Percentiles rank a stretch among this genome's conserved stretches.
These are phyloP conservation scores for Ophioderma brevispina DNA, from an alignment of 35 echinoderm and acorn worm genomes.

Conservation along the genomic window DNA sequence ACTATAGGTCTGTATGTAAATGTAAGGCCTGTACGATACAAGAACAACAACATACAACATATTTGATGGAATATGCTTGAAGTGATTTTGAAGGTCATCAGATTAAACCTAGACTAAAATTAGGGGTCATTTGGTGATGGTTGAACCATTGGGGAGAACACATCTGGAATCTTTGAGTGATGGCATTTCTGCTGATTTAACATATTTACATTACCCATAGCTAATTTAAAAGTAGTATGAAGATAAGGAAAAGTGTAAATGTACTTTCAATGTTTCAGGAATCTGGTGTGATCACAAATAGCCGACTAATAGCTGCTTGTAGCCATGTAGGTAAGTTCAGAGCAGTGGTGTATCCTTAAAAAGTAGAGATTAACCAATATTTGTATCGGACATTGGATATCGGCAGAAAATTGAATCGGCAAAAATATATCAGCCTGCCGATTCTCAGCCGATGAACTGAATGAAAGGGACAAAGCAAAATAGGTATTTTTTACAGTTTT, in stretches of 20 bases:
- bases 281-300: conserved; percentile 86
- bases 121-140: no score
- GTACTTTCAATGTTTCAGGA: conserved; percentile 76
- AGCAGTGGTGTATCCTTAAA: not conserved
- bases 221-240: no score
- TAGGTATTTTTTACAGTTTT: not conserved
- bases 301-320: conserved; percentile 79
- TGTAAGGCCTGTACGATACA: no score
- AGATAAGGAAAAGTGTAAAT: no score
- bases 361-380: not conserved
- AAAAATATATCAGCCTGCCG: not conserved
- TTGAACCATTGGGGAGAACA: no score
- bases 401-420: not conserved
- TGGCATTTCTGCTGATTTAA: not conserved
- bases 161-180: not conserved
- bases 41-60: no score
- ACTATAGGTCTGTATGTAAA: no score
- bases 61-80: no score
- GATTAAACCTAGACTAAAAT: no score
- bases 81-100: no score
- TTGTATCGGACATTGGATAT: not conserved
- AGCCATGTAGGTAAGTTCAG: conserved; percentile 67
- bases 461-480: not conserved
- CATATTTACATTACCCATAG: no score
- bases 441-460: no score